Percentiles rank a stretch among this genome's conserved stretches.
phyloP scores from a whole-genome alignment of 2,888 invertebrate species.

The Drosophila paramelanica region DNA sequence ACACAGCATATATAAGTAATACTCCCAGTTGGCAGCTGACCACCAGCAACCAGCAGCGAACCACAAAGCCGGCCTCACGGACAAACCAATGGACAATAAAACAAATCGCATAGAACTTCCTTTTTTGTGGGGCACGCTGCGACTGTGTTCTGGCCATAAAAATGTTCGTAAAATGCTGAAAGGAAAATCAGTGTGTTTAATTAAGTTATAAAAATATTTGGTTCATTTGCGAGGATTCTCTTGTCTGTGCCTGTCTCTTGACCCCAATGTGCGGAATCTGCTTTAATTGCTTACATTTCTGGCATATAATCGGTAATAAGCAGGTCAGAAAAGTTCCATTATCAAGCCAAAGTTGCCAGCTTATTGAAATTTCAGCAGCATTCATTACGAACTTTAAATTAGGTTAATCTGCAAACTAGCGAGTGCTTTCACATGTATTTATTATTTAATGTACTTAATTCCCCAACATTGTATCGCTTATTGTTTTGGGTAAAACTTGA shows the following conservation, averaged over 20 bases:
- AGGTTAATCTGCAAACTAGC: background rate
- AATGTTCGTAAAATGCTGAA: conserved; percentile 47
- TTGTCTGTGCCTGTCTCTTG: conserved; percentile 5
- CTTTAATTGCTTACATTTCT: conserved; percentile 43
- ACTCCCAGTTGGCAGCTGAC: conserved; percentile 62
- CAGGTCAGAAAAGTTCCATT: conserved; percentile 7
- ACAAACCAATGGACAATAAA: conserved; percentile 65
- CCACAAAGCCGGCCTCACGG: conserved; percentile 28
- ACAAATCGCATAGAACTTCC: conserved; percentile 72
- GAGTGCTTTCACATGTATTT: background rate
- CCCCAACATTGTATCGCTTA: background rate
- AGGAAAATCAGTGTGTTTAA: conserved; percentile 74
- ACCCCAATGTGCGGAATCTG: conserved; percentile 23
- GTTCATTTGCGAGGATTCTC: conserved; percentile 43
- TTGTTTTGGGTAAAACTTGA: background rate
- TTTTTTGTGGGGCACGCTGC: conserved; percentile 41
- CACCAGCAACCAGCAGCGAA: conserved; percentile 27
- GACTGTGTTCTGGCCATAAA: conserved; percentile 23
- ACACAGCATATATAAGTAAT: conserved; percentile 63
- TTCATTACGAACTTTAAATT: background rate
- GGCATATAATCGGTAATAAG: conserved; percentile 24
- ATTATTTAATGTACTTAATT: background rate
- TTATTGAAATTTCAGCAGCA: background rate
- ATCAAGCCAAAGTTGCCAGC: background rate
- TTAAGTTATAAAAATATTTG: conserved; percentile 76